Percentiles rank a stretch among this genome's conserved stretches.
phyloP scores from a whole-genome alignment of 92 coral and sea anemone species.

The Isaurus tuberculatus region DNA sequence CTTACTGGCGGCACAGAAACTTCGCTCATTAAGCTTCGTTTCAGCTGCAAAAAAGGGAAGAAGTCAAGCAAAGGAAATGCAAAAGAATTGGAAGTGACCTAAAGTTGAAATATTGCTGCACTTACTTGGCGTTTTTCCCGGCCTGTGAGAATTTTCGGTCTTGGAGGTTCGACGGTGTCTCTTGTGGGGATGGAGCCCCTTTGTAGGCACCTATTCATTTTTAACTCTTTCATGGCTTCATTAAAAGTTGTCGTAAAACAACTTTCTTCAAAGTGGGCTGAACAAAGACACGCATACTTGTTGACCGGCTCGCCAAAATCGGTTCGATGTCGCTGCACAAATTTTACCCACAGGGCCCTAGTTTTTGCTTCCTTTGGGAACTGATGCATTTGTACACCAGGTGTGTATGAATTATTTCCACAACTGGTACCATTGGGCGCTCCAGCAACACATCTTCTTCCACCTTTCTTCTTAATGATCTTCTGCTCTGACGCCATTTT shows the following conservation, averaged over 20 bases:
- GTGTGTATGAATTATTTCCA: not conserved
- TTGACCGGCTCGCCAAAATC: slow-evolving; percentile 39
- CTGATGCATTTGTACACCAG: slow-evolving; percentile 26
- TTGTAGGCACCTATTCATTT: not conserved
- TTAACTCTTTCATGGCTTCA: not conserved
- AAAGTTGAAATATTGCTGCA: not conserved
- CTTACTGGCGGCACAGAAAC: not conserved
- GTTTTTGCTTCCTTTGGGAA: slow-evolving; percentile 2
- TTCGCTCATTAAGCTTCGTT: not conserved
- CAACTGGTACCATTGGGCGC: not conserved
- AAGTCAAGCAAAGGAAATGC: not conserved
- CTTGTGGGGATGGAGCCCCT: slow-evolving; percentile 31
- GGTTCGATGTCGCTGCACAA: slow-evolving; percentile 32
- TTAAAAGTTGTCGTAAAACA: slow-evolving; percentile 11
- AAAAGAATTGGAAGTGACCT: not conserved
- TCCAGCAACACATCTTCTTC: slow-evolving; percentile 11
- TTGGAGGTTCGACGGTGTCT: slow-evolving; percentile 25
- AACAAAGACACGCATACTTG: slow-evolving; percentile 35
- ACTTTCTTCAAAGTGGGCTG: slow-evolving; percentile 29
- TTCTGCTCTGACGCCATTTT: not conserved
- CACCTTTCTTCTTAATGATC: not conserved
- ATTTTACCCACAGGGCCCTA: slow-evolving; percentile 33
- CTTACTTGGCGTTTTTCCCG: slow-evolving; percentile 19
- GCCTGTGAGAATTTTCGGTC: slow-evolving; percentile 18
- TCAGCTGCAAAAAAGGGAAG: not conserved